Evolutionary conservation across 2,797 vertebrate genomes (phyloP).

Genomic region (Vultur gryphus): DNA sequence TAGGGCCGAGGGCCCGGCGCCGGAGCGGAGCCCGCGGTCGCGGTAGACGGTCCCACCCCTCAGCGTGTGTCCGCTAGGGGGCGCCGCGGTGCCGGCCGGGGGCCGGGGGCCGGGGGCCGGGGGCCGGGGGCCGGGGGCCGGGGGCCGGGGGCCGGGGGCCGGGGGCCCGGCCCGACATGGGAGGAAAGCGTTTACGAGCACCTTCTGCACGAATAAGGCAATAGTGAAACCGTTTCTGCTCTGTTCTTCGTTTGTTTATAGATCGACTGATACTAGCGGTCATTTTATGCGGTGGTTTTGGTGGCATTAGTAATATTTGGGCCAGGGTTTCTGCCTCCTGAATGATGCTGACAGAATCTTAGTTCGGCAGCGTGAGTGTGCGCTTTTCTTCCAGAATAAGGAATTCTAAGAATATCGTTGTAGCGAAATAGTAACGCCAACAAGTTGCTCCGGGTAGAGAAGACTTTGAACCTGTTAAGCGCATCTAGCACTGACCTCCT

Average conservation of each 20-base stretch:
- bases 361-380: not conserved
- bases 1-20: too few species aligned
- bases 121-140: not conserved
- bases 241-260: accelerated
- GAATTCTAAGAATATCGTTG: not conserved
- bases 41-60: too few species aligned
- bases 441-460: not conserved
- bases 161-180: accelerated
- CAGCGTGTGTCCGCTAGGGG: too few species aligned
- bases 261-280: accelerated
- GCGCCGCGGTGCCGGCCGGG: not conserved
- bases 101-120: too few species aligned
- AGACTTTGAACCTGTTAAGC: not conserved
- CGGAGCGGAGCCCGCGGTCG: too few species aligned
- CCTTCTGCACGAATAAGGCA: too few species aligned
- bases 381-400: not conserved
- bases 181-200: accelerated
- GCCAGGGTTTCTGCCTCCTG: not conserved
- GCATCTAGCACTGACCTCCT: not conserved
- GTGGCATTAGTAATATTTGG: not conserved
- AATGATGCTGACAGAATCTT: not conserved
- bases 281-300: not conserved
- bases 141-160: too few species aligned
- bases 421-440: too few species aligned
- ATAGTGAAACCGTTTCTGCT: not conserved